These are phyloP conservation scores for Craniophora ligustri DNA, from an alignment of 2,888 invertebrate species.

Conservation along the genomic window DNA sequence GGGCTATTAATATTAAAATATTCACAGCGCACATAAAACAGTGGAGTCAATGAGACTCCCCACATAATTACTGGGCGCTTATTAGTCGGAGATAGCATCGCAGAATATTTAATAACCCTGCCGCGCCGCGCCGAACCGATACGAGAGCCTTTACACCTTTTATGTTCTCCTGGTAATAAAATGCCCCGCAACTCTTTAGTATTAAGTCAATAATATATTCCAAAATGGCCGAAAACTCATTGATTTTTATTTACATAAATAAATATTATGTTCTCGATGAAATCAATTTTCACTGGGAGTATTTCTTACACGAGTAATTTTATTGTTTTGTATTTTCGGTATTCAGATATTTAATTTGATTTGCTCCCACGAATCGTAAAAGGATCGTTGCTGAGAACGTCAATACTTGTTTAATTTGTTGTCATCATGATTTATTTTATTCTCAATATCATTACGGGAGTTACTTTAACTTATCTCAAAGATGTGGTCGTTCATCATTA, in stretches of 20 bases:
- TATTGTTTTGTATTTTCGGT: constrained; percentile 60
- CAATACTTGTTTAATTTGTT: constrained; percentile 33
- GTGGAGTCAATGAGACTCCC: constrained; percentile 66
- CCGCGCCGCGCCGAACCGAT: constrained; percentile 53
- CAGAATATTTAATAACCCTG: constrained; percentile 67
- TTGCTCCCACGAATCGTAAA: constrained; percentile 21
- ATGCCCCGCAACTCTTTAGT: constrained; percentile 60
- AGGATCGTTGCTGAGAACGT: constrained; percentile 13
- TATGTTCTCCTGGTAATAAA: constrained; percentile 65
- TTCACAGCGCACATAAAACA: constrained; percentile 69
- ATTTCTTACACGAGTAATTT: constrained; percentile 40
- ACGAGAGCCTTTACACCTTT: constrained; percentile 63
- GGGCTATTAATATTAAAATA: constrained; percentile 69
- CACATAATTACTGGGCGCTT: constrained; percentile 71
- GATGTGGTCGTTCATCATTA: constrained; percentile 61
- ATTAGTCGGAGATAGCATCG: constrained; percentile 73
- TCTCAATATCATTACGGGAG: constrained; percentile 23
- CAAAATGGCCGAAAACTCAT: constrained; percentile 55
- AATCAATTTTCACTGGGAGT: constrained; percentile 61
- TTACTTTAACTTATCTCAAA: constrained; percentile 45
- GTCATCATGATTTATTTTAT: constrained; percentile 46
- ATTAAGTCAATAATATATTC: constrained; percentile 64
- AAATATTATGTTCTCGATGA: constrained; percentile 63
- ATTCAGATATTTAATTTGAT: constrained; percentile 41
- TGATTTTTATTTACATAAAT: constrained; percentile 36